These are phyloP conservation scores for Limulus polyphemus DNA, from an alignment of 2,888 invertebrate genomes.

Conservation along the genomic window DNA sequence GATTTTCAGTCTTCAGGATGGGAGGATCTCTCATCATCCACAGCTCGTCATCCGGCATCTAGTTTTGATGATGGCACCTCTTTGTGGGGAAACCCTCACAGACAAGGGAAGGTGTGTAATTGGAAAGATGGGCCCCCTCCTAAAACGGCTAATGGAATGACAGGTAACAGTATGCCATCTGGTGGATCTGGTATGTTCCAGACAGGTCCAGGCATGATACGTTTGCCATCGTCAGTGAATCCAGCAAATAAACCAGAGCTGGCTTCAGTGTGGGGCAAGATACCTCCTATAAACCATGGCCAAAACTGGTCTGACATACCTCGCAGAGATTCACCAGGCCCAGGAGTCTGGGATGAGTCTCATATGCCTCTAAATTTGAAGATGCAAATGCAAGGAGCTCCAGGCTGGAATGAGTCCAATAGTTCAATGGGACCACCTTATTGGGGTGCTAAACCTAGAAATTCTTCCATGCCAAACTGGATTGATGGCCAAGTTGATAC, in stretches of 20 bases:
- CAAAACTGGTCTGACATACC: conserved; percentile 44
- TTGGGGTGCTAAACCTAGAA: conserved; percentile 41
- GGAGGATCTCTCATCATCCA: conserved; percentile 24
- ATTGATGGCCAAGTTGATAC: conserved; percentile 46
- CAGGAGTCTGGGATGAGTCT: conserved; percentile 16
- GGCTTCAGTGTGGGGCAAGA: conserved; percentile 19
- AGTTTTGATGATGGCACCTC: conserved; percentile 71
- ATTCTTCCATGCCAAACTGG: conserved; percentile 37
- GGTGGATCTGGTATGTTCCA: neutral
- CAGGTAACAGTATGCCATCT: neutral
- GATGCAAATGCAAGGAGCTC: neutral
- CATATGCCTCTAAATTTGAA: conserved; percentile 7
- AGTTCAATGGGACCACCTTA: conserved; percentile 32
- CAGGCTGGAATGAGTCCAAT: conserved; percentile 28
- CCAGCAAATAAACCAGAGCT: conserved; percentile 15
- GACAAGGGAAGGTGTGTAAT: conserved; percentile 43
- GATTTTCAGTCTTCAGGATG: conserved; percentile 18
- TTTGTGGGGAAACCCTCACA: conserved; percentile 55
- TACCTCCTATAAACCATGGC: conserved; percentile 9
- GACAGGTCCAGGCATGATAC: conserved; percentile 26
- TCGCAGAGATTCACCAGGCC: conserved; percentile 46
- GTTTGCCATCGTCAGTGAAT: conserved; percentile 23
- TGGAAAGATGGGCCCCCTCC: conserved; percentile 45
- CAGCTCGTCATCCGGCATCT: conserved; percentile 7
- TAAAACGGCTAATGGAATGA: conserved; percentile 14